A percentile compares a stretch with the other conserved stretches of the same genome.
Evolutionary conservation across 2,888 invertebrate genomes (phyloP).

Genomic region (Chydorus sphaericus): DNA sequence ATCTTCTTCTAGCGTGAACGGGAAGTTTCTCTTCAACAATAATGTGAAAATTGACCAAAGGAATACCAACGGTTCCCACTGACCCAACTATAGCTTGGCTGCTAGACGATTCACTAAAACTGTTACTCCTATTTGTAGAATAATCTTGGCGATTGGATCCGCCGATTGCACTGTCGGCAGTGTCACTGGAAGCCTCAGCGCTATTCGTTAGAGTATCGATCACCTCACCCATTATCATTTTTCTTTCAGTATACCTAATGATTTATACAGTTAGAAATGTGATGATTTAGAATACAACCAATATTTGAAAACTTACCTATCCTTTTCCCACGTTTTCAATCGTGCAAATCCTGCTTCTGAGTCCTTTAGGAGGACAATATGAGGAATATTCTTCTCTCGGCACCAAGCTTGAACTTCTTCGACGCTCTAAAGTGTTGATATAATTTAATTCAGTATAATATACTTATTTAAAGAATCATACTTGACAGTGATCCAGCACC

Average conservation of each 20-base stretch:
- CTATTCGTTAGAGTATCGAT: slow-evolving; percentile 44
- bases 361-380: slow-evolving; percentile 47
- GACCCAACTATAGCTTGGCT: slow-evolving; percentile 1
- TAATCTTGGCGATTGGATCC: not conserved
- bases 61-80: slow-evolving; percentile 17
- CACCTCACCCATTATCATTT: slow-evolving; percentile 43
- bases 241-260: slow-evolving; percentile 46
- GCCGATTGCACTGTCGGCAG: not conserved
- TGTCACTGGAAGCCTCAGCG: not conserved
- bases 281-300: not conserved
- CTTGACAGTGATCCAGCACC: slow-evolving; percentile 36
- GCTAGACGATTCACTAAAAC: slow-evolving; percentile 12
- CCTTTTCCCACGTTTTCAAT: slow-evolving; percentile 46
- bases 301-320: slow-evolving; percentile 29
- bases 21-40: slow-evolving; percentile 49
- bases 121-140: not conserved
- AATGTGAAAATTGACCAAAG: slow-evolving; percentile 41
- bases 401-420: slow-evolving; percentile 52
- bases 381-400: slow-evolving; percentile 41
- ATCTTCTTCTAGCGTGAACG: slow-evolving; percentile 42
- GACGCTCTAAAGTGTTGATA: slow-evolving; percentile 29
- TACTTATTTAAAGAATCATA: not conserved
- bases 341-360: slow-evolving; percentile 39
- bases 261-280: not conserved
- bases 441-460: slow-evolving; percentile 3